Evolutionary conservation across 2,113 vertebrate genomes (phyloP).

Genomic region (Rhodinocichla rosea): DNA sequence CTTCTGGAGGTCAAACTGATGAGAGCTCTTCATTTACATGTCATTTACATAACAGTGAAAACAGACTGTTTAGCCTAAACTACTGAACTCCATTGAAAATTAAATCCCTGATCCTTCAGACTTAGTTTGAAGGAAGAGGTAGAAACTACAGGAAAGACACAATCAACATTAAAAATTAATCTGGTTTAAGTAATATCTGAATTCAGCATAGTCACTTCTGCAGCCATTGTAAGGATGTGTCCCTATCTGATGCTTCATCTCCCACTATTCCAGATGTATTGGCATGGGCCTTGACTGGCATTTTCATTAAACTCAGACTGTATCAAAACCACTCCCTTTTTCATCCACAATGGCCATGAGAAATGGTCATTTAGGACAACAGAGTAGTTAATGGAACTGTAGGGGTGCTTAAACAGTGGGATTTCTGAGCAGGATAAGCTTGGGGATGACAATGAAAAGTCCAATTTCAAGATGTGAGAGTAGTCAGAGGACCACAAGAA

Average conservation of each 20-base stretch:
- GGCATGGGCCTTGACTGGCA: background rate
- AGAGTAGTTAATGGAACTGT: background rate
- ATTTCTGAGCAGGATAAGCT: background rate
- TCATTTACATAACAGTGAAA: background rate
- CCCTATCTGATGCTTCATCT: background rate
- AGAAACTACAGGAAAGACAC: background rate
- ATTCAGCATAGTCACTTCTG: background rate
- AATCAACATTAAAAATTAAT: background rate
- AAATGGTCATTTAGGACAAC: background rate
- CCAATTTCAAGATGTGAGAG: background rate
- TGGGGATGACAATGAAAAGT: fast-evolving
- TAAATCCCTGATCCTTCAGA: background rate
- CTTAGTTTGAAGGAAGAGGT: background rate
- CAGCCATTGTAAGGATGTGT: background rate
- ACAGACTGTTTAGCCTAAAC: background rate
- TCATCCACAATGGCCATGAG: background rate
- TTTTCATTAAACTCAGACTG: background rate
- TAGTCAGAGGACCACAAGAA: background rate
- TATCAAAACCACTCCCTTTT: background rate
- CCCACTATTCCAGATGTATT: background rate
- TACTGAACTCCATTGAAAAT: background rate
- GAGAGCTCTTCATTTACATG: background rate
- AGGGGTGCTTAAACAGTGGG: fast-evolving
- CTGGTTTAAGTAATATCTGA: background rate
- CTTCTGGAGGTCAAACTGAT: background rate